phyloP scores from a whole-genome alignment of 2,888 invertebrate species.

The Rhingia rostrata region DNA sequence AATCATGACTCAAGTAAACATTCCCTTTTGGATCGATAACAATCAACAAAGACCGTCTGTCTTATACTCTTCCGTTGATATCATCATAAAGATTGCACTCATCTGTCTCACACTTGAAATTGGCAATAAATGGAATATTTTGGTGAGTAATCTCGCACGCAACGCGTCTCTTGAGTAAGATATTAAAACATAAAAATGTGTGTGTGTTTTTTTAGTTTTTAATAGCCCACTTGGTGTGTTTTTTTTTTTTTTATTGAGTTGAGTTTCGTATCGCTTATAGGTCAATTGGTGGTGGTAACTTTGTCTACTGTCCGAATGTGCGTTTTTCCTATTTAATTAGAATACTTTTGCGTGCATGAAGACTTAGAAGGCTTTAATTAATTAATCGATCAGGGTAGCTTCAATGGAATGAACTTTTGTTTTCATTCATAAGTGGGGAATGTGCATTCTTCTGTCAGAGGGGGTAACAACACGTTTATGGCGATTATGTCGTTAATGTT shows the following conservation, averaged over 20 bases:
- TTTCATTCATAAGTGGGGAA: too few species aligned
- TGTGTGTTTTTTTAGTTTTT: constrained; percentile 6
- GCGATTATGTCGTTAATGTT: too few species aligned
- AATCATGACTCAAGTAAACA: too few species aligned
- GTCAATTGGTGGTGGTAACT: neutral
- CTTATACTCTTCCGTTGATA: too few species aligned
- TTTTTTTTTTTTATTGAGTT: neutral
- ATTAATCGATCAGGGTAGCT: too few species aligned
- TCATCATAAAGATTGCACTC: neutral
- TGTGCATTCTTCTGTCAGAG: too few species aligned
- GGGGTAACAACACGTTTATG: too few species aligned
- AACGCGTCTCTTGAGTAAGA: neutral
- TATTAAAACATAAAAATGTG: constrained; percentile 14
- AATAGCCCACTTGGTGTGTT: constrained; percentile 6
- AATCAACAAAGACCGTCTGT: too few species aligned
- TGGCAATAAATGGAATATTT: constrained; percentile 5
- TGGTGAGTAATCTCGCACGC: constrained; percentile 40
- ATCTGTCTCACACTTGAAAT: constrained; percentile 20
- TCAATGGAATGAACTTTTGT: too few species aligned
- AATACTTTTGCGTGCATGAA: neutral
- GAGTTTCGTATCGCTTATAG: neutral
- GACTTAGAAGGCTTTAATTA: too few species aligned
- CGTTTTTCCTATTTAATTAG: neutral
- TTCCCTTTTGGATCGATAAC: too few species aligned
- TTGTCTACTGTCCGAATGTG: neutral